These are phyloP conservation scores for Dicerorhinus sumatrensis DNA, from an alignment of 2,113 vertebrate genomes.

Conservation along the genomic window DNA sequence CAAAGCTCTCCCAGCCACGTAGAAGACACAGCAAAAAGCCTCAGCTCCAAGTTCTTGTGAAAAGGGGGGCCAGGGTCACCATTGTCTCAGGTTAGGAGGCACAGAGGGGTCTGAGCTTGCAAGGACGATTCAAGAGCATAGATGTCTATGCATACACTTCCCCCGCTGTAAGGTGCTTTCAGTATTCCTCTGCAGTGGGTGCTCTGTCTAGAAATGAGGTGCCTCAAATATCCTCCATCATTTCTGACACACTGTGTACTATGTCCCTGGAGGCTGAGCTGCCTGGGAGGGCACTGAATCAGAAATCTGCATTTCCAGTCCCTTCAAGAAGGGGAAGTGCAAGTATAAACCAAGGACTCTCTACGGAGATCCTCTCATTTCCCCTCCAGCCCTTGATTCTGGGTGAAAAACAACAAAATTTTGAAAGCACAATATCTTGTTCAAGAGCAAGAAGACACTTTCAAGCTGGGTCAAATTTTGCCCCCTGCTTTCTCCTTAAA, in stretches of 20 bases:
- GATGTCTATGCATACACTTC: rapidly evolving
- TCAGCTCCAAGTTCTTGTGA: background rate
- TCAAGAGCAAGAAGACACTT: conserved; percentile 1
- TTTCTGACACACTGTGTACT: background rate
- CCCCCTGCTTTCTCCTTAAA: conserved; percentile 23
- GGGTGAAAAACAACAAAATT: background rate
- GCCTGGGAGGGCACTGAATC: background rate
- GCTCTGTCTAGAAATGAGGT: background rate
- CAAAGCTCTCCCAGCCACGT: background rate
- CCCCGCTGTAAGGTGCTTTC: rapidly evolving
- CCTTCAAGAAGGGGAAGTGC: background rate
- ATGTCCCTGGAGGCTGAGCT: background rate
- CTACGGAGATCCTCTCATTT: background rate
- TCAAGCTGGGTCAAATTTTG: background rate
- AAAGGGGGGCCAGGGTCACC: background rate
- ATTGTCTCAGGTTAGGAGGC: background rate
- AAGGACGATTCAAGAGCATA: background rate
- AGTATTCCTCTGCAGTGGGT: background rate
- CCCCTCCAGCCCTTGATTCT: background rate
- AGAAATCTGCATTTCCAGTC: background rate
- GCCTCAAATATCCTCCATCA: background rate
- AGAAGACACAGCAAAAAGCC: background rate
- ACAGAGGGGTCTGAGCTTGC: background rate
- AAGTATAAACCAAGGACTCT: background rate
- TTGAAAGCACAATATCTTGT: background rate